Conservation (phyloP, 2,888 invertebrate genomes). For the Calliopum simillimum region DNA sequence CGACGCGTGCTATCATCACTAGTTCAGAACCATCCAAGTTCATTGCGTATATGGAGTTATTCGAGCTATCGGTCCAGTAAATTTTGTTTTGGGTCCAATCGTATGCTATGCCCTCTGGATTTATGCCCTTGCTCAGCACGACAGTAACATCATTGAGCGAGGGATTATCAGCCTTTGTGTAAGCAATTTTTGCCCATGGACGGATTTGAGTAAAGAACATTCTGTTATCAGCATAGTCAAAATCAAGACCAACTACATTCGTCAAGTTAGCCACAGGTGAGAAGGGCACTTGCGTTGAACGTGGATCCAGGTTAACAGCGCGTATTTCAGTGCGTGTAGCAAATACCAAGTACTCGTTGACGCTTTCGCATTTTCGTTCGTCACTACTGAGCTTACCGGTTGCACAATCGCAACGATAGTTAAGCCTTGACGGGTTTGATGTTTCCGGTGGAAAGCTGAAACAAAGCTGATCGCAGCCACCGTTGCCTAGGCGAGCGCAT, state of each 20-base stretch:
- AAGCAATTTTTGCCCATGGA: constrained; percentile 89
- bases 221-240: constrained; percentile 89
- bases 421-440: constrained; percentile 66
- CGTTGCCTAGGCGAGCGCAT: constrained; percentile 80
- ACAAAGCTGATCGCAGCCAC: constrained; percentile 94
- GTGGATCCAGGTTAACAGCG: constrained; percentile 88
- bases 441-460: constrained; percentile 86
- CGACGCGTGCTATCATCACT: constrained; percentile 93
- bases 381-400: constrained; percentile 80
- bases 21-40: constrained; percentile 87
- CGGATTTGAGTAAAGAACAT: constrained; percentile 94
- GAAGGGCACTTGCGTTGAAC: constrained; percentile 85
- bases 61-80: constrained; percentile 97
- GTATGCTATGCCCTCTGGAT: constrained; percentile 93
- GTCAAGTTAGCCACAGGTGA: constrained; percentile 86
- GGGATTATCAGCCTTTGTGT: constrained; percentile 80
- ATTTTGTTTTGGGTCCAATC: constrained; percentile 98
- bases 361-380: constrained; percentile 81
- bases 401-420: constrained; percentile 90
- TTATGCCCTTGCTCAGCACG: constrained; percentile 83
- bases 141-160: constrained; percentile 73
- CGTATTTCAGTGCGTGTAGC: constrained; percentile 94
- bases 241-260: constrained; percentile 95
- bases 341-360: constrained; percentile 92
- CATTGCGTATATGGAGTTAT: constrained; percentile 95